Evolutionary conservation across 2,113 vertebrate genomes (phyloP).

Genomic region (Elgaria multicarinata): DNA sequence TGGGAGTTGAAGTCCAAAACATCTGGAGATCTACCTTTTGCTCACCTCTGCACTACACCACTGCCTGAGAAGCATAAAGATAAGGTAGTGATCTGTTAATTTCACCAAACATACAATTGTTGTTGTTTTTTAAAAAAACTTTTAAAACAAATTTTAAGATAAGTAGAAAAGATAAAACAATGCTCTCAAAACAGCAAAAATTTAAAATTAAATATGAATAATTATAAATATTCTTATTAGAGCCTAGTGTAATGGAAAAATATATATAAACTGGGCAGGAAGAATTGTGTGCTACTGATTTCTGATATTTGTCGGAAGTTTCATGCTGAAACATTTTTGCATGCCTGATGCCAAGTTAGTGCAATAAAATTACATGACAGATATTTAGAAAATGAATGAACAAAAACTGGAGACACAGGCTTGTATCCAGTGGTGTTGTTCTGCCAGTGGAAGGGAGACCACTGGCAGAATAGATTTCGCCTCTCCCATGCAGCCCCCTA

Average conservation of each 20-base stretch:
- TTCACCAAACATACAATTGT: not conserved
- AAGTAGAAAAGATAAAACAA: not conserved
- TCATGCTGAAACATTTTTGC: conserved; percentile 72
- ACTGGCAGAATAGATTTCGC: too few species aligned
- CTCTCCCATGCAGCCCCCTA: too few species aligned
- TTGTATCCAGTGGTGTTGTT: not conserved
- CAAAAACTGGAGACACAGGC: conserved; percentile 31
- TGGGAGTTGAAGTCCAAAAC: too few species aligned
- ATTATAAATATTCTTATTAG: conserved; percentile 36
- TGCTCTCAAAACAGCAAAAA: conserved; percentile 35
- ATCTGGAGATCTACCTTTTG: too few species aligned
- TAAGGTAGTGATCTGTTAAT: not conserved
- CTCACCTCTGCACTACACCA: too few species aligned
- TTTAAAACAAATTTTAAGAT: not conserved
- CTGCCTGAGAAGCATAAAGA: too few species aligned
- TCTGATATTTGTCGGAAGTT: conserved; percentile 78
- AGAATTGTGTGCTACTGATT: conserved; percentile 73
- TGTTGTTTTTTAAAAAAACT: too few species aligned
- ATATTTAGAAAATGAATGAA: conserved; percentile 69
- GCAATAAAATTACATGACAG: conserved; percentile 67
- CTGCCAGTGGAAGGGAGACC: too few species aligned
- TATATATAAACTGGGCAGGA: conserved; percentile 66
- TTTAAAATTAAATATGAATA: conserved; percentile 7
- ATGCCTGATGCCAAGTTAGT: conserved; percentile 68
- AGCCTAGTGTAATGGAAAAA: conserved; percentile 38